These are phyloP conservation scores for Ormyrus pomaceus DNA, from an alignment of 2,888 invertebrate species.

Conservation along the genomic window DNA sequence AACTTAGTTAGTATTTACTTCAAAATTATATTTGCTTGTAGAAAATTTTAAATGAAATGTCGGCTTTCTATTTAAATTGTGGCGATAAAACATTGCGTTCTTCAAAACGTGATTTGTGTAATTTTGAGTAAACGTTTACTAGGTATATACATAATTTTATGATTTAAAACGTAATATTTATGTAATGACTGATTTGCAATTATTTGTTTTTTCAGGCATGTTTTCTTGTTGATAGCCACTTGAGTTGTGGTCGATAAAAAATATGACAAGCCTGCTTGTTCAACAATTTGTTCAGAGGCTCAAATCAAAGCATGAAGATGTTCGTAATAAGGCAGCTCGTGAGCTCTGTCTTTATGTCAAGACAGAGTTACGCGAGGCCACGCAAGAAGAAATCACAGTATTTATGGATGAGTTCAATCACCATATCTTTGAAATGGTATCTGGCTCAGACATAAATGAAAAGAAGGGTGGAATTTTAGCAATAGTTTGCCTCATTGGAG, in stretches of 20 bases:
- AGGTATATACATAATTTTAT: background rate
- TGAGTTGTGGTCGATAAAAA: slow-evolving; percentile 36
- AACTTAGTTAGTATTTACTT: background rate
- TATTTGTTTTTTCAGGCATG: slow-evolving; percentile 35
- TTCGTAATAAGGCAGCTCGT: slow-evolving; percentile 89
- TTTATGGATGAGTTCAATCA: slow-evolving; percentile 97
- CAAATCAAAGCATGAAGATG: slow-evolving; percentile 91
- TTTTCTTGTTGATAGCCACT: background rate
- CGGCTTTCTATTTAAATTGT: background rate
- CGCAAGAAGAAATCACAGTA: slow-evolving; percentile 91
- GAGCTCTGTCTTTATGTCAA: slow-evolving; percentile 94
- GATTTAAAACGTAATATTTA: too few relatives aligned
- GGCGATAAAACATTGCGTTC: too few relatives aligned
- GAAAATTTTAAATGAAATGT: background rate
- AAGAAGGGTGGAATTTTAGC: slow-evolving; percentile 97
- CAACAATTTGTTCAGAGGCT: slow-evolving; percentile 90
- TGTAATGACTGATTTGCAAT: too few relatives aligned
- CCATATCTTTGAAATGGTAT: slow-evolving; percentile 97
- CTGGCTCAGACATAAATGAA: slow-evolving; percentile 93
- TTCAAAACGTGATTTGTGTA: background rate
- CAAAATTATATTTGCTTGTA: background rate
- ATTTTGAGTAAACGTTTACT: background rate
- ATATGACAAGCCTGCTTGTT: slow-evolving; percentile 81
- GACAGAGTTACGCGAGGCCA: slow-evolving; percentile 92
- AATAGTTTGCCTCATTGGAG: slow-evolving; percentile 94